Conservation (phyloP, 2,888 invertebrate species). For the Elaeidobius kamerunicus region DNA sequence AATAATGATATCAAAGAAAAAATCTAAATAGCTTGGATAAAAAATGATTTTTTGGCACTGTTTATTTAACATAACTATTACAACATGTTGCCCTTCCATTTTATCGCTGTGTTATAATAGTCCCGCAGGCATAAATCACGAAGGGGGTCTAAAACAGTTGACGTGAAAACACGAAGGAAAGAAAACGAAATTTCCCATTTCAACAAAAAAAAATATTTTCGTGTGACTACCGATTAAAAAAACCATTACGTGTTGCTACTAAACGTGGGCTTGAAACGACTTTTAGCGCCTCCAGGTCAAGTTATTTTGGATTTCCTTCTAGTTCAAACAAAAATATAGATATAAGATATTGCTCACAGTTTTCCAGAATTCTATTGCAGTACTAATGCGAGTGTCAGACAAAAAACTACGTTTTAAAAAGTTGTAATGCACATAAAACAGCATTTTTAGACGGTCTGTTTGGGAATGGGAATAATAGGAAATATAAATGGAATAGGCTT, state of each 20-base stretch:
- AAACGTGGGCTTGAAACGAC: constrained; percentile 5
- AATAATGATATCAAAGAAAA: too few relatives aligned
- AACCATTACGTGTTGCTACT: constrained; percentile 11
- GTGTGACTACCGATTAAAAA: constrained; percentile 4
- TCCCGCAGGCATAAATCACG: constrained; percentile 14
- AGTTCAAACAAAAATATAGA: background rate
- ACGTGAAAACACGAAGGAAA: constrained; percentile 23
- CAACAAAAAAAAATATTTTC: constrained; percentile 15
- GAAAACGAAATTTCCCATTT: constrained; percentile 21
- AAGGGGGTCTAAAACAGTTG: constrained; percentile 17
- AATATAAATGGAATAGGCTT: too few relatives aligned
- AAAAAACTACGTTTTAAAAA: too few relatives aligned
- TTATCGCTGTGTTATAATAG: constrained; percentile 13
- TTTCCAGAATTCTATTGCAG: too few relatives aligned
- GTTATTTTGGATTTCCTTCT: constrained; percentile 5
- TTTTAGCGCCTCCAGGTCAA: constrained; percentile 18
- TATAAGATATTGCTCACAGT: too few relatives aligned
- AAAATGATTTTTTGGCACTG: background rate
- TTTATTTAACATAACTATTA: background rate
- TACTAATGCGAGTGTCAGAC: too few relatives aligned
- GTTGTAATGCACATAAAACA: too few relatives aligned
- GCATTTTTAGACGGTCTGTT: too few relatives aligned
- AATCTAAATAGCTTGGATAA: too few relatives aligned
- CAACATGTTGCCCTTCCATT: constrained; percentile 1
- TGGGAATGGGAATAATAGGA: too few relatives aligned